Percentiles rank a stretch among this genome's conserved stretches.
Conservation (phyloP, 2,797 vertebrate genomes). For the Gambelia wislizenii region DNA sequence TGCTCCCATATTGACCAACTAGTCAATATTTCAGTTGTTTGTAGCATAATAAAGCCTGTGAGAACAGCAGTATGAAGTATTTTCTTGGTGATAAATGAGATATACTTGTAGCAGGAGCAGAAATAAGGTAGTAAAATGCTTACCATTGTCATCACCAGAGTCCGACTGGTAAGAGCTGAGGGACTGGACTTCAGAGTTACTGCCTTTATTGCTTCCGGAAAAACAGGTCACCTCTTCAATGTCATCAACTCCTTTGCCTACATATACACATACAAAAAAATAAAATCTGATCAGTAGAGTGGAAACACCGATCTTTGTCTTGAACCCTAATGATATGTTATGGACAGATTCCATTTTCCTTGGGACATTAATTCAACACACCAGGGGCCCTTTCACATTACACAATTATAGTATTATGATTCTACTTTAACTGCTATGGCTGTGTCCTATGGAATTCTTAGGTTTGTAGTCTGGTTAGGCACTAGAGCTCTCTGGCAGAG, state of each 20-base stretch:
- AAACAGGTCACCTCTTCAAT: slow-evolving; percentile 93
- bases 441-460: too few species aligned
- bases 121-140: slow-evolving; percentile 64
- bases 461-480: too few species aligned
- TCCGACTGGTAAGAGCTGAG: slow-evolving; percentile 97
- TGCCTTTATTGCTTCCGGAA: slow-evolving; percentile 94
- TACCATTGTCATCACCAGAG: slow-evolving; percentile 97
- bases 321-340: slow-evolving; percentile 28
- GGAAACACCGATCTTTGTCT: slow-evolving; percentile 24
- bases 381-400: background rate
- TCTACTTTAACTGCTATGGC: too few species aligned
- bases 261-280: slow-evolving; percentile 61
- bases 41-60: background rate
- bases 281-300: slow-evolving; percentile 60
- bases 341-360: slow-evolving; percentile 13
- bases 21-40: background rate
- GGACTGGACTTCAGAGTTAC: slow-evolving; percentile 95
- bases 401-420: too few species aligned
- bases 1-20: too few species aligned
- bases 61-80: background rate
- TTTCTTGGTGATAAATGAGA: background rate
- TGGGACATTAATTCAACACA: slow-evolving; percentile 56
- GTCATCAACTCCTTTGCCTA: slow-evolving; percentile 92
- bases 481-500: too few species aligned
- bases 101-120: background rate